A percentile compares a stretch with the other conserved stretches of the same genome.
These are phyloP conservation scores for Cephonodes hylas DNA, from an alignment of 2,888 invertebrate genomes.

Conservation along the genomic window DNA sequence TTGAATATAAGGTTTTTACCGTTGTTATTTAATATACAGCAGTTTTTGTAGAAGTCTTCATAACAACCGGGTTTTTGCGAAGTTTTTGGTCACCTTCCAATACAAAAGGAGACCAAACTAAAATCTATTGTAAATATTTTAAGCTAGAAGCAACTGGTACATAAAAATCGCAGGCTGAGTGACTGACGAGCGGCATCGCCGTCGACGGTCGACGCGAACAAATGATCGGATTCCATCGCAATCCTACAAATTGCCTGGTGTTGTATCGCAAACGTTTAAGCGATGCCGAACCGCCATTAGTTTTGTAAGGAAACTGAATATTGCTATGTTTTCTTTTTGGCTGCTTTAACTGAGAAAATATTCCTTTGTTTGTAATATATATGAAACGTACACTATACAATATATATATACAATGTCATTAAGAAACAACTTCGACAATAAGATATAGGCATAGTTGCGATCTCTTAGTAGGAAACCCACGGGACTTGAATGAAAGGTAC, in stretches of 20 bases:
- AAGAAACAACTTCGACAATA: no score
- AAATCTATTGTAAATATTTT: background rate
- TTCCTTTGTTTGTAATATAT: background rate
- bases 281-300: background rate
- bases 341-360: background rate
- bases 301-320: background rate
- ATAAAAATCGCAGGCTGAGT: background rate
- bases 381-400: no score
- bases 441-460: no score
- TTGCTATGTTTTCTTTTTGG: background rate
- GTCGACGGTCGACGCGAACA: constrained; percentile 5
- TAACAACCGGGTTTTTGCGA: no score
- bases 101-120: background rate
- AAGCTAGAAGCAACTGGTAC: background rate
- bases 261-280: background rate
- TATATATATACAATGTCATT: no score
- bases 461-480: no score
- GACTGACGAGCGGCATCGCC: background rate
- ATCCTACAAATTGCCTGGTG: constrained; percentile 16
- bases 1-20: no score
- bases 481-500: no score
- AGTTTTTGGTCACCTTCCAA: background rate
- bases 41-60: no score
- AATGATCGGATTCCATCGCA: constrained; percentile 13
- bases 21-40: background rate